Evolutionary conservation across 2,888 invertebrate species (phyloP).

Genomic region (Acrobasis consociella): DNA sequence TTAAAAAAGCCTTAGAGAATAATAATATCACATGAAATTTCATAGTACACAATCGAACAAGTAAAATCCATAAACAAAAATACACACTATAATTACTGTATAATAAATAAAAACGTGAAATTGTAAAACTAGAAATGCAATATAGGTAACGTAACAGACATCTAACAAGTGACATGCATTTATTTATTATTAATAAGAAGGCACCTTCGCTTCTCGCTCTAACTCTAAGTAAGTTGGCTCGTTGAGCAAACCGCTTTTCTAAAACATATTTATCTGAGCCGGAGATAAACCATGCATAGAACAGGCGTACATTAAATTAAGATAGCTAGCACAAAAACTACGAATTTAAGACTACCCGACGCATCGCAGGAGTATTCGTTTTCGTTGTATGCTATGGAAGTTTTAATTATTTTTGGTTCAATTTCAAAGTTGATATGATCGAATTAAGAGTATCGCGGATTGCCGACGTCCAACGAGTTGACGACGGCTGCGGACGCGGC

Average conservation of each 20-base stretch:
- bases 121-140: slow-evolving; percentile 80
- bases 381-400: slow-evolving; percentile 51
- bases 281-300: slow-evolving; percentile 76
- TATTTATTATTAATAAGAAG: slow-evolving; percentile 55
- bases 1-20: slow-evolving; percentile 67
- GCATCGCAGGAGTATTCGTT: slow-evolving; percentile 50
- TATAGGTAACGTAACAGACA: slow-evolving; percentile 67
- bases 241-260: slow-evolving; percentile 43
- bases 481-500: not conserved
- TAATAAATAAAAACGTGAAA: slow-evolving; percentile 77
- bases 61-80: slow-evolving; percentile 73
- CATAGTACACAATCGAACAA: slow-evolving; percentile 70
- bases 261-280: slow-evolving; percentile 74
- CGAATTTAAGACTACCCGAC: slow-evolving; percentile 55
- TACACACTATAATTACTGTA: slow-evolving; percentile 74
- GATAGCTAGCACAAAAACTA: slow-evolving; percentile 69
- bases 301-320: slow-evolving; percentile 42
- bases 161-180: slow-evolving; percentile 69
- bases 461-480: slow-evolving; percentile 35
- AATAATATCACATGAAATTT: slow-evolving; percentile 80
- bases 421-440: slow-evolving; percentile 53
- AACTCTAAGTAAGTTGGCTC: slow-evolving; percentile 35
- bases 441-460: slow-evolving; percentile 26
- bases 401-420: slow-evolving; percentile 48
- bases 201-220: slow-evolving; percentile 63